Conservation (phyloP, 2,113 vertebrate genomes). For the Puffinus mauretanicus region DNA sequence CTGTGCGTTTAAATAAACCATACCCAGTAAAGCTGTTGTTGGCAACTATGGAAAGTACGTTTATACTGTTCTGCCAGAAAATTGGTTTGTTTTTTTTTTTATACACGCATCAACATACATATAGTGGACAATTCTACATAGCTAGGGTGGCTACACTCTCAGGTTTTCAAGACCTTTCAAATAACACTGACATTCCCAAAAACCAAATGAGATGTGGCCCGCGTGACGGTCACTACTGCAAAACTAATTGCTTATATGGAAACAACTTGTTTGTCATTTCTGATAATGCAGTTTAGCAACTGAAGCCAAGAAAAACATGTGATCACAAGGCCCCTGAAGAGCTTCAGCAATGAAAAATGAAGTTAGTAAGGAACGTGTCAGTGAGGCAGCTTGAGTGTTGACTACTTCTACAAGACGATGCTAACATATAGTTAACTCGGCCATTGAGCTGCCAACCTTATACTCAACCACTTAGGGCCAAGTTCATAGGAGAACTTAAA, state of each 20-base stretch:
- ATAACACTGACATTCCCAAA: neutral
- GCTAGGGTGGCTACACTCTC: neutral
- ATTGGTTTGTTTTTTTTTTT: neutral
- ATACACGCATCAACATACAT: neutral
- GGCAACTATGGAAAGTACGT: neutral
- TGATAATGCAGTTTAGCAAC: neutral
- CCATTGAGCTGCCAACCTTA: neutral
- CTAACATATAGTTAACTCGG: accelerated
- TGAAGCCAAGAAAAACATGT: neutral
- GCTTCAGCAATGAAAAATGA: neutral
- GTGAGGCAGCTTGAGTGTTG: neutral
- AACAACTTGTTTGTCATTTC: neutral
- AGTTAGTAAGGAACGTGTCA: neutral
- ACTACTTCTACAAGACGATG: neutral
- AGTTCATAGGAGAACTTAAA: neutral
- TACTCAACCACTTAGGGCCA: neutral
- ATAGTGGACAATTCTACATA: neutral
- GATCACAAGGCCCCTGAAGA: neutral
- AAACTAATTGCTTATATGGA: neutral
- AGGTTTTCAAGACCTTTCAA: neutral
- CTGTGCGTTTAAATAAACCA: neutral
- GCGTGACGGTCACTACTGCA: neutral
- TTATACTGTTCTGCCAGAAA: neutral
- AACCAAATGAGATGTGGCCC: neutral
- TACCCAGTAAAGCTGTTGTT: neutral